Base-by-base conservation (phyloP, 2,113 vertebrate species). In the Oryzias javanicus region DNA sequence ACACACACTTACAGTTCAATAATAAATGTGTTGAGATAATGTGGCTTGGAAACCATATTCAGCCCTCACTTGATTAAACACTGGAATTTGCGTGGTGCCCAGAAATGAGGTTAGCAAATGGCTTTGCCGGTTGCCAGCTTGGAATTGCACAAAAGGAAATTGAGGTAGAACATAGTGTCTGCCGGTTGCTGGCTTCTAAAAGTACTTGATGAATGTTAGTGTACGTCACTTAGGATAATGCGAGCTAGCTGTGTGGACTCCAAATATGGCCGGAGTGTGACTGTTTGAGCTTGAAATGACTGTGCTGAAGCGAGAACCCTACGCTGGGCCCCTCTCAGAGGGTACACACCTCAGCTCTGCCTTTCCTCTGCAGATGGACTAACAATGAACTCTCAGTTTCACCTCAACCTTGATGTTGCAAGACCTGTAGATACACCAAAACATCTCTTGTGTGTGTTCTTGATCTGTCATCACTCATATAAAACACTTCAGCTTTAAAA, bases 41-140 rank as follows among this genome's bases (percentile, higher is more conserved):
- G 89, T 88, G 90, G 88, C 88, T 89, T 91, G 88, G 88, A 90
- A 90, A 89, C 83, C 68, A 77, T 89, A 86, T 86, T 88, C 86
- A 83, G 84, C 82, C 79, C 72, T 90, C 86, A 89, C 80, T 92
- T 92, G 91, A 92, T 92, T 92, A 90, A 91, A 91, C 90, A 86
- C 78, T 90, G 90, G 90, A 91, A 91, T 92, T 89, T 91, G 88
- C 87, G 80, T 25, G 46, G 80, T 90, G 87, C 91, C 91, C 91
- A 91, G 91, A 91, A 90, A 89, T 91, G 89, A 92, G 91, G 89
- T 92, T 92, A 91, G 90, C 87, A 89, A 91, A 91, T 89, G 88
- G 90, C 79, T 88, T 85, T 55, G 62, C 69, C 65, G 79, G 75
- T 82, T 90, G 90, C 88, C 92, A 91, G 91, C 75, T 91, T 89